Evolutionary conservation across 1,140 invertebrate species (phyloP).

Genomic region (Aphelenchoides avenae): DNA sequence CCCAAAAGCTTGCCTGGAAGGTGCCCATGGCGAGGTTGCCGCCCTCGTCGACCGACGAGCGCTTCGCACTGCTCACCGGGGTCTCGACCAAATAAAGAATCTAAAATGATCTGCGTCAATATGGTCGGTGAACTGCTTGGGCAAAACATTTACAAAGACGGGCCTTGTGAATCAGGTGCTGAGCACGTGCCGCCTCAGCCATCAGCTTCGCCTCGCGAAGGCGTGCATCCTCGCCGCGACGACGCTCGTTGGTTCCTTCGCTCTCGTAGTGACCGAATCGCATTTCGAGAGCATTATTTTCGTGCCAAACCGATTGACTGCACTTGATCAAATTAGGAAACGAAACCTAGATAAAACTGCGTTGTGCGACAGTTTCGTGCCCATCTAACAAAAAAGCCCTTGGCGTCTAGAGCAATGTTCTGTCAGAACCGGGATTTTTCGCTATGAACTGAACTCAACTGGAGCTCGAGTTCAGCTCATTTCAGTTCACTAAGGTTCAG

Average conservation of each 20-base stretch:
- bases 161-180: neutral
- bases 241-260: conserved; percentile 10
- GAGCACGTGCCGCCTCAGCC: neutral
- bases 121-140: neutral
- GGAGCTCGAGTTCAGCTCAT: conserved; percentile 55
- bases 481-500: too few species aligned
- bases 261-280: conserved; percentile 28
- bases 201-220: conserved; percentile 7
- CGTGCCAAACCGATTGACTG: conserved; percentile 25
- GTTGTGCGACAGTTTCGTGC: too few species aligned
- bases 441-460: conserved; percentile 25
- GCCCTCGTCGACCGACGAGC: conserved; percentile 71
- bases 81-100: neutral
- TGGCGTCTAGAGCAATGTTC: conserved; percentile 24
- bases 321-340: conserved; percentile 3
- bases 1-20: conserved; percentile 70
- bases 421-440: conserved; percentile 19
- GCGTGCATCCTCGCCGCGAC: conserved; percentile 28
- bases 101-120: neutral
- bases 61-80: neutral
- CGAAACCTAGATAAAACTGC: conserved; percentile 23
- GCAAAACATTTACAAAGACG: neutral
- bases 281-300: conserved; percentile 27
- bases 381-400: conserved; percentile 5
- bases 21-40: conserved; percentile 86